phyloP scores from a whole-genome alignment of 1,140 invertebrate genomes.

The Cydia splendana region DNA sequence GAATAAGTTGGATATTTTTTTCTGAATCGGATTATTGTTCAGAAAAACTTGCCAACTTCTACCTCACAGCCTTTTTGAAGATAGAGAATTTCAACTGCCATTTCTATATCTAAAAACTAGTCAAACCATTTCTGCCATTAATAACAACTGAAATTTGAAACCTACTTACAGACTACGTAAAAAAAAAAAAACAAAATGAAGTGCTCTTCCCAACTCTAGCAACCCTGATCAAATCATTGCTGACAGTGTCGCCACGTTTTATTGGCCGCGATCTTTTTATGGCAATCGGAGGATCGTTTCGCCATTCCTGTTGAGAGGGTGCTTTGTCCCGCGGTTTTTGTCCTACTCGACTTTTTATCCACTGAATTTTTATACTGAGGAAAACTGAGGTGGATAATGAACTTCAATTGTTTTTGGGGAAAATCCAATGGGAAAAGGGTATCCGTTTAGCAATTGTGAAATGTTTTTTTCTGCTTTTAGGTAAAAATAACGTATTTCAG shows the following conservation, averaged over 20 bases:
- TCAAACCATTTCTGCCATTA: too few species aligned
- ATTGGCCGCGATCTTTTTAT: constrained; percentile 75
- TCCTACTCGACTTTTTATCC: constrained; percentile 31
- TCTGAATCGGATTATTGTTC: too few species aligned
- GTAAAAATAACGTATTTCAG: too few species aligned
- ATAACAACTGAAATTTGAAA: neutral
- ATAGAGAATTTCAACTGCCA: too few species aligned
- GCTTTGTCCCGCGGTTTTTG: constrained; percentile 43
- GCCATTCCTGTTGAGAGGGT: constrained; percentile 57
- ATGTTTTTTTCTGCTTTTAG: too few species aligned
- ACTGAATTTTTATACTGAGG: constrained; percentile 39
- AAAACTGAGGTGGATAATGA: constrained; percentile 7
- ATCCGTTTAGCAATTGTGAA: neutral
- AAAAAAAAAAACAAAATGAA: neutral
- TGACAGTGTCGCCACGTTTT: constrained; percentile 72
- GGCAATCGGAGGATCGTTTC: constrained; percentile 68
- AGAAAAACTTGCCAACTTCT: too few species aligned
- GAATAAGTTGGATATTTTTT: too few species aligned
- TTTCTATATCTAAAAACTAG: too few species aligned
- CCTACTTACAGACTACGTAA: neutral
- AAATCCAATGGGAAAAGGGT: neutral
- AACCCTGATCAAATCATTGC: constrained; percentile 61
- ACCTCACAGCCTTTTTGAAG: too few species aligned
- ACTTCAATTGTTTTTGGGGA: constrained; percentile 28
- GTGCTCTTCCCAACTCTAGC: constrained; percentile 7